phyloP scores from a whole-genome alignment of 2,797 vertebrate species.

The Chiloscyllium punctatum region DNA sequence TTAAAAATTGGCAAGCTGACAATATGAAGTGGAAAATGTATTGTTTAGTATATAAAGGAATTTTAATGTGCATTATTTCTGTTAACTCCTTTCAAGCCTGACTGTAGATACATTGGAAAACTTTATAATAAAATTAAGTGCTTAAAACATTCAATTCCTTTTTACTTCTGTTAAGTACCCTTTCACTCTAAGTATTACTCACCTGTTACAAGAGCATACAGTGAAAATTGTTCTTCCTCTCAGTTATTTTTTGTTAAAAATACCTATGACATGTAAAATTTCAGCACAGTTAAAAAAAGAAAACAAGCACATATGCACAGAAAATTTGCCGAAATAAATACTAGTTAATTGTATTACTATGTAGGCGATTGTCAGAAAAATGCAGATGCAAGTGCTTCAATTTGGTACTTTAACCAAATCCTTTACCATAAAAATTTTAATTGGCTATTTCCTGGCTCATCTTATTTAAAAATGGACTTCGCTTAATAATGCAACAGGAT shows the following conservation, averaged over 20 bases:
- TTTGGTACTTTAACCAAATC: not conserved
- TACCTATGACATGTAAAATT: not conserved
- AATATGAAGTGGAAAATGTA: not conserved
- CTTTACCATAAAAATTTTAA: not conserved
- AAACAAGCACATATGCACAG: not conserved
- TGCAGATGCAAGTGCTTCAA: not conserved
- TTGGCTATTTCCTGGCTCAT: not conserved
- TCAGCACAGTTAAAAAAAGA: not conserved
- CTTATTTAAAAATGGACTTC: not conserved
- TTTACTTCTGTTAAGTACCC: slow-evolving; percentile 4
- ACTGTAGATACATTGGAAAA: not conserved
- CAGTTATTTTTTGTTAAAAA: not conserved
- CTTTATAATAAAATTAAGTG: not conserved
- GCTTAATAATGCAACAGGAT: not conserved
- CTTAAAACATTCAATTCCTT: not conserved
- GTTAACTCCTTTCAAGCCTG: not conserved
- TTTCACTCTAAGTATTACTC: slow-evolving; percentile 18
- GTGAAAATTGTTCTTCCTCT: not conserved
- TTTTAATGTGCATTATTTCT: not conserved
- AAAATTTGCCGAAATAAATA: not conserved
- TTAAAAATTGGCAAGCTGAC: not conserved
- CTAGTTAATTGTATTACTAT: not conserved
- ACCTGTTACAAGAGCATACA: not conserved
- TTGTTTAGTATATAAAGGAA: not conserved
- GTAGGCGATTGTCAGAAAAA: not conserved